Evolutionary conservation across 2,113 vertebrate genomes (phyloP).

Genomic region (Phrynocephalus versicolor): DNA sequence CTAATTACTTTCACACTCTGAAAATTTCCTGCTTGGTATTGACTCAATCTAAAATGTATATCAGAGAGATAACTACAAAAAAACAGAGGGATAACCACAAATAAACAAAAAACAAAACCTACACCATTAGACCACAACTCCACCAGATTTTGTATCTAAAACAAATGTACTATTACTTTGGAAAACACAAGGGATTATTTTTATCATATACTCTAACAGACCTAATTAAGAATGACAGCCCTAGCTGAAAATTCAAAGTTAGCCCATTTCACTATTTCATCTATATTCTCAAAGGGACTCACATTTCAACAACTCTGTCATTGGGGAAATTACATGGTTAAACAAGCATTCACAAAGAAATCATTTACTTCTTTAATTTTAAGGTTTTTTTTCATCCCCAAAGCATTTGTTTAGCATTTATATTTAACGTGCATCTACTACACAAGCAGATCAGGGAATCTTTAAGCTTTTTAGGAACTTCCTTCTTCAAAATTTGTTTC

Average conservation of each 20-base stretch:
- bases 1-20: too few relatives aligned
- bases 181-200: conserved; percentile 45
- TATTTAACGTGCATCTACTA: conserved; percentile 13
- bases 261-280: conserved; percentile 55
- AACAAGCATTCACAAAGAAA: conserved; percentile 52
- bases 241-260: conserved; percentile 48
- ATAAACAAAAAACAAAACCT: too few relatives aligned
- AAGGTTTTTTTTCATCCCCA: conserved; percentile 28
- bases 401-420: conserved; percentile 22
- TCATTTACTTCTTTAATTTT: conserved; percentile 53
- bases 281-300: conserved; percentile 41
- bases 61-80: too few relatives aligned
- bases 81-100: too few relatives aligned
- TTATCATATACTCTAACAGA: conserved; percentile 51
- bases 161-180: conserved; percentile 40
- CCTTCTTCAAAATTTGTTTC: not conserved
- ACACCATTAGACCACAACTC: too few relatives aligned
- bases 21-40: too few relatives aligned
- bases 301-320: conserved; percentile 49
- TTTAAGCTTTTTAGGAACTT: conserved; percentile 25
- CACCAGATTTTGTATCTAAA: conserved; percentile 2
- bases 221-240: conserved; percentile 60
- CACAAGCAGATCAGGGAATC: conserved; percentile 5
- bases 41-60: too few relatives aligned
- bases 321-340: conserved; percentile 58